A percentile compares a stretch with the other conserved stretches of the same genome.
Conservation (phyloP, 2,888 invertebrate species). For the Pristionchus mayeri region DNA sequence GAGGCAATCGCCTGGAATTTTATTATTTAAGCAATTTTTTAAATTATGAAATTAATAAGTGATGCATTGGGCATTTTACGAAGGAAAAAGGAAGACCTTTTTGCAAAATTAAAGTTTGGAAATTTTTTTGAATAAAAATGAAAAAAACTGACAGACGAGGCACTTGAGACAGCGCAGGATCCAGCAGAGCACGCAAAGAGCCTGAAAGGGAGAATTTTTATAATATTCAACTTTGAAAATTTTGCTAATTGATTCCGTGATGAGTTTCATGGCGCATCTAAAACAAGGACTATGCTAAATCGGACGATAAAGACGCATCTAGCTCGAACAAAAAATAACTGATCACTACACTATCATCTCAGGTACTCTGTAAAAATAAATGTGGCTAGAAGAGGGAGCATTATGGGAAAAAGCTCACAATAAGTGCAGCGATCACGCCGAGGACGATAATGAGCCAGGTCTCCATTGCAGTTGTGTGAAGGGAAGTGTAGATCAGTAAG, state of each 20-base stretch:
- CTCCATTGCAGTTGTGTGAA: neutral
- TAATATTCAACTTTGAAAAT: too few relatives aligned
- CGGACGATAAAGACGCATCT: too few relatives aligned
- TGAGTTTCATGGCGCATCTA: too few relatives aligned
- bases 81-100: neutral
- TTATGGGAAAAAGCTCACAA: neutral
- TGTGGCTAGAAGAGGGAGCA: too few relatives aligned
- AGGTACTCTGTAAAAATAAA: too few relatives aligned
- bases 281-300: too few relatives aligned
- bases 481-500: neutral
- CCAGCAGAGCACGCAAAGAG: neutral
- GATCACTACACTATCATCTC: too few relatives aligned
- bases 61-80: neutral
- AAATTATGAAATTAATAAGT: neutral
- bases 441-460: neutral
- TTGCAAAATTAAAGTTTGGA: too few relatives aligned
- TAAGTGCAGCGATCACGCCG: conserved; percentile 12
- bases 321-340: too few relatives aligned
- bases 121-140: neutral
- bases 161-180: conserved; percentile 40
- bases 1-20: conserved; percentile 36
- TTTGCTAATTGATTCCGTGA: too few relatives aligned
- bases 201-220: conserved; percentile 12
- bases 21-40: neutral
- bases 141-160: conserved; percentile 39